Conservation (phyloP, 2,797 vertebrate genomes). For the Protonibea diacanthus region DNA sequence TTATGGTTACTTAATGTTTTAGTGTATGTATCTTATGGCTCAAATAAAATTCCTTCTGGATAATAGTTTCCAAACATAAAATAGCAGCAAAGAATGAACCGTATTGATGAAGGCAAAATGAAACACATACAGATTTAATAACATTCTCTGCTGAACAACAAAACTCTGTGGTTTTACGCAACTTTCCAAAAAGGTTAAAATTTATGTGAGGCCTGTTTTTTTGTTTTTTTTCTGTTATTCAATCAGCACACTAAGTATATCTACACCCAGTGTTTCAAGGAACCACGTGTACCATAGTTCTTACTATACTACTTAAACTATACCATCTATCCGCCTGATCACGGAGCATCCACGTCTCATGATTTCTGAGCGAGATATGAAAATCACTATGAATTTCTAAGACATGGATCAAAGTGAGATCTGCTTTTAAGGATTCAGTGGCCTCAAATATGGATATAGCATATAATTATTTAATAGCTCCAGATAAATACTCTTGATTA, state of each 20-base stretch:
- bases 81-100: slow-evolving; percentile 1
- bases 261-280: slow-evolving; percentile 7
- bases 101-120: slow-evolving; percentile 14
- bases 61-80: slow-evolving; percentile 3
- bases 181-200: slow-evolving; percentile 12
- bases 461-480: background rate
- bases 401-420: background rate
- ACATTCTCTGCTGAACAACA: slow-evolving; percentile 16
- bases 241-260: background rate
- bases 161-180: slow-evolving; percentile 1
- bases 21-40: slow-evolving; percentile 10
- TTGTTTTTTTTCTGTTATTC: slow-evolving; percentile 23
- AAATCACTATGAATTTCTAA: background rate
- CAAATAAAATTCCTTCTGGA: slow-evolving; percentile 16
- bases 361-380: slow-evolving; percentile 8
- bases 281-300: background rate
- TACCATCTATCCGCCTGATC: background rate
- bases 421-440: background rate
- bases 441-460: background rate
- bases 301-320: slow-evolving; percentile 7
- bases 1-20: slow-evolving; percentile 7
- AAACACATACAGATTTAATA: slow-evolving; percentile 13
- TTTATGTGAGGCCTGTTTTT: slow-evolving; percentile 16
- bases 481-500: background rate
- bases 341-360: slow-evolving; percentile 1